phyloP scores from a whole-genome alignment of 37 sponge, comb jelly and placozoan genomes.

The Halisarca cf. caerulea region DNA sequence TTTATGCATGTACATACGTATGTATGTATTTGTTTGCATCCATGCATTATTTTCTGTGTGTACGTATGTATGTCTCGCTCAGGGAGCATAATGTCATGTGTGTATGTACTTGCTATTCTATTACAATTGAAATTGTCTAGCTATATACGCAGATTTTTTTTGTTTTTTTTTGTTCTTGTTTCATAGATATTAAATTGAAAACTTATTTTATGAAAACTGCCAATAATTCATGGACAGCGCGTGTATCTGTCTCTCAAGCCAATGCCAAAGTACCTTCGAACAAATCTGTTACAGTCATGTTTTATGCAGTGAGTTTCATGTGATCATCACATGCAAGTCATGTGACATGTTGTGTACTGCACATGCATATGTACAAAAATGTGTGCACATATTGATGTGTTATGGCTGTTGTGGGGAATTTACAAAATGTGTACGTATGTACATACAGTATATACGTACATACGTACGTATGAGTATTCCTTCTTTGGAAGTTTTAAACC shows the following conservation, averaged over 20 bases:
- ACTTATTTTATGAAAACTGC: slow-evolving; percentile 3
- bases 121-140: too few species aligned
- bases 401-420: too few species aligned
- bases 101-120: too few species aligned
- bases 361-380: neutral
- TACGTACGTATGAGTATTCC: too few species aligned
- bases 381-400: too few species aligned
- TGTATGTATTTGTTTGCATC: too few species aligned
- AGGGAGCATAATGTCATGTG: too few species aligned
- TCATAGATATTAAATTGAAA: neutral
- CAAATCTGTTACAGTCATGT: neutral
- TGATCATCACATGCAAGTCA: neutral
- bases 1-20: neutral
- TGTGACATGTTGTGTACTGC: neutral
- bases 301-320: slow-evolving; percentile 3
- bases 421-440: slow-evolving; percentile 3
- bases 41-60: too few species aligned
- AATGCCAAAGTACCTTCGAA: neutral
- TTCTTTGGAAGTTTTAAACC: too few species aligned
- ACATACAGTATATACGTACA: neutral
- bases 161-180: neutral
- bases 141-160: too few species aligned
- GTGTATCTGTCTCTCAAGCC: neutral
- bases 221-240: slow-evolving; percentile 22
- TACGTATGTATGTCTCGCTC: too few species aligned